phyloP scores from a whole-genome alignment of 2,113 vertebrate species.

The Octodon degus region DNA sequence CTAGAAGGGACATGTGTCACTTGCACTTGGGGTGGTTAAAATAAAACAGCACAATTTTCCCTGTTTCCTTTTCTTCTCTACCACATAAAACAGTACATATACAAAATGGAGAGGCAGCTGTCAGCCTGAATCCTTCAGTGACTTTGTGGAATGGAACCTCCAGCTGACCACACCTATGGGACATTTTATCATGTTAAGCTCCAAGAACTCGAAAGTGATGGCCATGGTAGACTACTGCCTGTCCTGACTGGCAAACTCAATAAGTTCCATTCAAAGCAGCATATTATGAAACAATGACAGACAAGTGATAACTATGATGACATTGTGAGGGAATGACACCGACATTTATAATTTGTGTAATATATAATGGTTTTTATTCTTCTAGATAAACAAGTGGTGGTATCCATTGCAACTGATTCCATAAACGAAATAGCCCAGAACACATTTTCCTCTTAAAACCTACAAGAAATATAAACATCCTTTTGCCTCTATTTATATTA shows the following conservation, averaged over 20 bases:
- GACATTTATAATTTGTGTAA: constrained; percentile 48
- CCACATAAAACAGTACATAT: neutral
- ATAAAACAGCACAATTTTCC: neutral
- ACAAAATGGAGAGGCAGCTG: neutral
- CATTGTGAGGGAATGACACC: neutral
- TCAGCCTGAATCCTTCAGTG: neutral
- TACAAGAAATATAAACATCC: neutral
- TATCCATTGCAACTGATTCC: constrained; percentile 39
- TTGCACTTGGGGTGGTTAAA: neutral
- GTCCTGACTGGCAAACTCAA: neutral
- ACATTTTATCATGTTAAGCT: neutral
- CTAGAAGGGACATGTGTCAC: neutral
- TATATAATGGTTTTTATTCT: constrained; percentile 45
- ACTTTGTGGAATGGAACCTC: neutral
- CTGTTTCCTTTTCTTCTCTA: neutral
- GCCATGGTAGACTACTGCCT: neutral
- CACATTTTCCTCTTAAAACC: neutral
- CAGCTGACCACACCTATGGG: neutral
- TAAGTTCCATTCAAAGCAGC: neutral
- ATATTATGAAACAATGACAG: neutral
- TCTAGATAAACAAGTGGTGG: constrained; percentile 15
- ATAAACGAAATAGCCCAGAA: constrained; percentile 19
- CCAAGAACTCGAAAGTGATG: neutral
- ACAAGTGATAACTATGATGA: neutral
- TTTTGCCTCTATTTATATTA: neutral